Percentiles rank a stretch among this genome's conserved stretches.
These are phyloP conservation scores for Helostoma temminkii DNA, from an alignment of 2,797 vertebrate species.

Conservation along the genomic window DNA sequence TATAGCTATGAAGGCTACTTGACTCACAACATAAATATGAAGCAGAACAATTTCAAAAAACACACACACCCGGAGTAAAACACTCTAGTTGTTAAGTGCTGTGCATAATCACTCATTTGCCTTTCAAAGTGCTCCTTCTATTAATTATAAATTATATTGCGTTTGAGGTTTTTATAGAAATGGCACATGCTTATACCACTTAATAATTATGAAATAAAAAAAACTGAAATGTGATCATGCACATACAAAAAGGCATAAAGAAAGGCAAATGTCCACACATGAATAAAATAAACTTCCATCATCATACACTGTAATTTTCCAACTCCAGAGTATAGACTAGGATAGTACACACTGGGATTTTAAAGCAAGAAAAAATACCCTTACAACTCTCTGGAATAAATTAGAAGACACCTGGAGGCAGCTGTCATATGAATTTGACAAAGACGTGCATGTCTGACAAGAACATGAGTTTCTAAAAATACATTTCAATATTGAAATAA, in stretches of 20 bases:
- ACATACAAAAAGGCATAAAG: constrained; percentile 53
- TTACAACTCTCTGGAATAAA: constrained; percentile 23
- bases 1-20: constrained; percentile 57
- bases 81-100: constrained; percentile 41
- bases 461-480: constrained; percentile 28
- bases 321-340: constrained; percentile 20
- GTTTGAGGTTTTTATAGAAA: constrained; percentile 51
- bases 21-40: constrained; percentile 41
- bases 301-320: not conserved
- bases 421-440: constrained; percentile 39
- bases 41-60: not conserved
- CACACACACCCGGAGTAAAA: not conserved
- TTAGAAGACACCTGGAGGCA: constrained; percentile 25
- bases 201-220: constrained; percentile 20
- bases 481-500: constrained; percentile 43
- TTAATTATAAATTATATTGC: constrained; percentile 54
- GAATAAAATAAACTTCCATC: not conserved
- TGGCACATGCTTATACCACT: constrained; percentile 19
- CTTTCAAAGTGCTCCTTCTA: constrained; percentile 50
- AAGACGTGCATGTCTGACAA: constrained; percentile 24
- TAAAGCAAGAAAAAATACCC: no score
- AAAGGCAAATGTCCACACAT: constrained; percentile 45
- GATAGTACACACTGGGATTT: no score
- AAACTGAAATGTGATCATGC: constrained; percentile 38
- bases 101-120: constrained; percentile 28